Evolutionary conservation across 2,888 invertebrate species (phyloP).

Genomic region (Campoplex capitator): DNA sequence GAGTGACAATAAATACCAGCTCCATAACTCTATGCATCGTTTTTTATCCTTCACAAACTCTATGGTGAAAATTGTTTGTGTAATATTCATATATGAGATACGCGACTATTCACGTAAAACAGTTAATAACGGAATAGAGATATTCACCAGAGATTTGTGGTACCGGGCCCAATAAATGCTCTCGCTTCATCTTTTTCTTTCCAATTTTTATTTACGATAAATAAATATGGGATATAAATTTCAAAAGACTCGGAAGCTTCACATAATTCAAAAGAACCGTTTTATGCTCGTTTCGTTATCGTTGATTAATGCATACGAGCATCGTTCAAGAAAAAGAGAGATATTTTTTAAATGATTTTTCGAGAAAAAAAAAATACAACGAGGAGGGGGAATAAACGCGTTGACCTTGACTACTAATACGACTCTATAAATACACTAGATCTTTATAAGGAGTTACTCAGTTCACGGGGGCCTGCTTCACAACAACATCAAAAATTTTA

Average conservation of each 20-base stretch:
- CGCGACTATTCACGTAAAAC: no score
- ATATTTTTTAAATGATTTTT: slow-evolving; percentile 46
- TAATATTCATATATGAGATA: no score
- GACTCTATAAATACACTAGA: slow-evolving; percentile 57
- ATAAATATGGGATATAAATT: no score
- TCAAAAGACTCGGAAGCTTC: neutral
- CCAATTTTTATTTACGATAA: no score
- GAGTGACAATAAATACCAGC: no score
- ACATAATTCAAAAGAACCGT: neutral
- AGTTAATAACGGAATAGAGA: no score
- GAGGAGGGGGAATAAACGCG: slow-evolving; percentile 76
- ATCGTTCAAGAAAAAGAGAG: neutral
- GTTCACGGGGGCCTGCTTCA: slow-evolving; percentile 65
- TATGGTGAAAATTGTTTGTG: neutral
- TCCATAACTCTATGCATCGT: no score
- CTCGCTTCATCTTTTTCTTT: no score
- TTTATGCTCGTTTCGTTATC: neutral
- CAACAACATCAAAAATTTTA: slow-evolving; percentile 20
- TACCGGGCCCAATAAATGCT: no score
- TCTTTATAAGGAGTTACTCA: slow-evolving; percentile 72
- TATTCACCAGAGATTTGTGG: no score
- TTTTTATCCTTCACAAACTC: no score
- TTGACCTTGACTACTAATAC: slow-evolving; percentile 78
- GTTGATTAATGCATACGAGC: no score
- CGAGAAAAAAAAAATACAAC: slow-evolving; percentile 34